Conservation (phyloP, 2,888 invertebrate genomes). For the Drosophila mettleri region DNA sequence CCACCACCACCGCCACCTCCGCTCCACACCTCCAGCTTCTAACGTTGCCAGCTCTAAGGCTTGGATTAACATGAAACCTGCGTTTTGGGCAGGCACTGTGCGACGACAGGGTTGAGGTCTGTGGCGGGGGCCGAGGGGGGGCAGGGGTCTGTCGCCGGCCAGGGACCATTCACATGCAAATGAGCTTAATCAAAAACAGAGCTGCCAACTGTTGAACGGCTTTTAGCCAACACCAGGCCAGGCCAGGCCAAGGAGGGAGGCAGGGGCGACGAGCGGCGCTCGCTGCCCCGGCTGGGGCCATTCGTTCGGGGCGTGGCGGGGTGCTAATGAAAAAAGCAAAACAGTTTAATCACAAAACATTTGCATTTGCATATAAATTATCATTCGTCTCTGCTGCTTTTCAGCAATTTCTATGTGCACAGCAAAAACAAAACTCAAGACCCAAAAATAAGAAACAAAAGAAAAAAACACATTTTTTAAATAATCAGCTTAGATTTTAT, state of each 20-base stretch:
- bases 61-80: slow-evolving; percentile 63
- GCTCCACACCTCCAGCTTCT: too few relatives aligned
- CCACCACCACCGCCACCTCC: not conserved
- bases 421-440: slow-evolving; percentile 31
- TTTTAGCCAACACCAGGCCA: slow-evolving; percentile 45
- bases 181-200: slow-evolving; percentile 77
- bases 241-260: not conserved
- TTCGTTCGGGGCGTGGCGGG: slow-evolving; percentile 26
- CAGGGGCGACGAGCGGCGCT: not conserved
- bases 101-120: not conserved
- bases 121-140: not conserved
- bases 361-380: slow-evolving; percentile 74
- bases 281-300: not conserved
- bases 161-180: slow-evolving; percentile 71
- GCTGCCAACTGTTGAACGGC: slow-evolving; percentile 62
- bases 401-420: slow-evolving; percentile 53
- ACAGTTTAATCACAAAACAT: slow-evolving; percentile 74
- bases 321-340: slow-evolving; percentile 75
- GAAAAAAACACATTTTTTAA: slow-evolving; percentile 15
- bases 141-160: slow-evolving; percentile 16
- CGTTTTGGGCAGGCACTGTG: slow-evolving; percentile 29
- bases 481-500: slow-evolving; percentile 63
- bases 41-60: slow-evolving; percentile 3
- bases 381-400: slow-evolving; percentile 33
- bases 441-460: not conserved